Conservation (phyloP, 2,888 invertebrate species). For the Agrotis segetum region DNA sequence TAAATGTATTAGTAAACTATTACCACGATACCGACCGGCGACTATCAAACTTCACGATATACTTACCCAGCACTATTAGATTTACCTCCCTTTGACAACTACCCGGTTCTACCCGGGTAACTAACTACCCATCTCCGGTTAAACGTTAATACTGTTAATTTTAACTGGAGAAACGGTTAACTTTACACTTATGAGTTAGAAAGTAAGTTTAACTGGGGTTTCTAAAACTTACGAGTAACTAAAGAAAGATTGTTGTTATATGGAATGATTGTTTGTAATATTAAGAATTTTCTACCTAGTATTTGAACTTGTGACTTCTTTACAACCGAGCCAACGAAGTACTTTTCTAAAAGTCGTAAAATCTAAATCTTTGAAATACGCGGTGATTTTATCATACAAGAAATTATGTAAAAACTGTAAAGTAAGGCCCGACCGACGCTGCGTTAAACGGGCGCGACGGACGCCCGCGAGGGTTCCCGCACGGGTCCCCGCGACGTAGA, state of each 20-base stretch:
- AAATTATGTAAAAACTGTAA: too few relatives aligned
- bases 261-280: neutral
- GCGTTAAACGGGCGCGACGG: too few relatives aligned
- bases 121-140: neutral
- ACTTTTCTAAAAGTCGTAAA: too few relatives aligned
- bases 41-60: constrained; percentile 13
- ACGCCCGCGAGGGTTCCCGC: too few relatives aligned
- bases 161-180: constrained; percentile 24
- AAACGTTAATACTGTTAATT: constrained; percentile 31
- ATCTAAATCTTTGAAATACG: too few relatives aligned
- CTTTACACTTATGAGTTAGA: constrained; percentile 25
- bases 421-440: too few relatives aligned
- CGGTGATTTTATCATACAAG: too few relatives aligned
- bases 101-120: constrained; percentile 6
- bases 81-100: constrained; percentile 18
- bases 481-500: too few relatives aligned
- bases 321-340: too few relatives aligned
- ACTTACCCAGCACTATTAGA: constrained; percentile 13
- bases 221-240: neutral
- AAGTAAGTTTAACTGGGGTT: neutral
- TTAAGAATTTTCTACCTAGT: too few relatives aligned
- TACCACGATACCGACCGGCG: neutral
- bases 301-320: too few relatives aligned
- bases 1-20: constrained; percentile 27
- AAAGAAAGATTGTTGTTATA: neutral